Base-by-base conservation (phyloP, 2,888 invertebrate genomes). In the Lasioglossum malachurum region DNA sequence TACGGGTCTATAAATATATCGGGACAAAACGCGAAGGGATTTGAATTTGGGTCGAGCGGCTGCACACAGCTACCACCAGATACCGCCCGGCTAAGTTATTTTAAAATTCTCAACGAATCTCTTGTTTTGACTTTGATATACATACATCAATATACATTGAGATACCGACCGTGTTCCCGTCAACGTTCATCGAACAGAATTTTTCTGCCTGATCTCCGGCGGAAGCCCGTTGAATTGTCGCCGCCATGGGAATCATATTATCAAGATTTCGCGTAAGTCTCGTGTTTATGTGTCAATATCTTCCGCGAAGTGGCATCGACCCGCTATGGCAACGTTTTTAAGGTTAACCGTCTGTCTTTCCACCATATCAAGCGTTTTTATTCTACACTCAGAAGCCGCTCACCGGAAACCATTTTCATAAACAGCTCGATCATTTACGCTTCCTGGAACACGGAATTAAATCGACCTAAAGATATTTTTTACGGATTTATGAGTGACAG, bases 221-320 rank as follows among this genome's bases (percentile, higher is more conserved):
- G n/a, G n/a, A 4, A 35, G 4, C 35, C 27, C 16, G 35, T 57
- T n/a, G n/a, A 41, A 80, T 73, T 53, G n/a, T 72, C 23, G 16
- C 69, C 85, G 91, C 82, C 49, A 94, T 94, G 94, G 94, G 94
- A 23, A 92, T 94, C n/a, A 88, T 94, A 82, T 84, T 94, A 12
- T 94, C 94, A 73, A 92, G 93, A 90, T 94, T 94, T 92, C 93
- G 92, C 16, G 94, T 94, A 87, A 94, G 94, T 94, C 75, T 53
- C n/a, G 46, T 44, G 44, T 44, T 14, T 44, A 14, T 44, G 41
- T 60, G 31, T 71, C 7, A 73, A 57, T 72, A 67, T 44, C 84
- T 57, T 35, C 23, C 12, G 12, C n/a, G 23, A 57, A 73, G 27
- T 75, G 46, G 46, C 27, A 19, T 67, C 53, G 46, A 14, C 12